Percentiles rank a stretch among this genome's conserved stretches.
Conservation (phyloP, 1,140 invertebrate genomes). For the Hypothenemus hampei region DNA sequence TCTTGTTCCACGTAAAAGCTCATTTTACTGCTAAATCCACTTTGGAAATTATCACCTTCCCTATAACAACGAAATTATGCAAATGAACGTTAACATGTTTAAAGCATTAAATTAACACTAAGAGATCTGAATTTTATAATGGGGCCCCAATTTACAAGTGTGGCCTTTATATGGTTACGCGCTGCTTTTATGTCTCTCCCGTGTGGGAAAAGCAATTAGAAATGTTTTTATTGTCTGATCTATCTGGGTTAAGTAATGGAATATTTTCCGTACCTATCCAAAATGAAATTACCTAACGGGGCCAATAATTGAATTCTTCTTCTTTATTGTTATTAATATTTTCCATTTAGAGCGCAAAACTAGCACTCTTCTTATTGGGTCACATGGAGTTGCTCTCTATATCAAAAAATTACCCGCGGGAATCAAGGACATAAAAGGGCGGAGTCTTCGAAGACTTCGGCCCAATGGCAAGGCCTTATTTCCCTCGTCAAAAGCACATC, state of each 20-base stretch:
- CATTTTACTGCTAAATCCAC: no score
- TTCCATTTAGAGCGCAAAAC: no score
- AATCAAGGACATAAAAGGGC: conserved; percentile 22
- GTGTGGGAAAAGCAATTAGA: conserved; percentile 4
- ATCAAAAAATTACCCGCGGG: conserved; percentile 21
- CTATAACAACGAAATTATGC: neutral
- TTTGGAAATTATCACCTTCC: conserved; percentile 9
- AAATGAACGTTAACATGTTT: conserved; percentile 12
- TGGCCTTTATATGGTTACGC: conserved; percentile 6
- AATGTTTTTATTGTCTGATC: neutral
- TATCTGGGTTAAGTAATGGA: conserved; percentile 4
- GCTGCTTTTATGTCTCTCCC: conserved; percentile 1
- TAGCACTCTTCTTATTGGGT: neutral
- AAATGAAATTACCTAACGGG: no score
- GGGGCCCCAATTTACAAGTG: conserved; percentile 5
- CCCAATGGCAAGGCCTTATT: conserved; percentile 11
- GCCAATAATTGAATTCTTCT: no score
- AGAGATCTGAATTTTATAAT: conserved; percentile 9
- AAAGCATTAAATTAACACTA: conserved; percentile 13
- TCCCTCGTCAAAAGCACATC: conserved; percentile 9
- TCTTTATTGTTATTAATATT: no score
- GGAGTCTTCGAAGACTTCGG: neutral
- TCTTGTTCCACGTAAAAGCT: no score
- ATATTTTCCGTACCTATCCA: neutral
- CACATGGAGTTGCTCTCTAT: conserved; percentile 10